A percentile compares a stretch with the other conserved stretches of the same genome.
phyloP scores from a whole-genome alignment of 2,888 invertebrate species.

The Pandemis heparana region DNA sequence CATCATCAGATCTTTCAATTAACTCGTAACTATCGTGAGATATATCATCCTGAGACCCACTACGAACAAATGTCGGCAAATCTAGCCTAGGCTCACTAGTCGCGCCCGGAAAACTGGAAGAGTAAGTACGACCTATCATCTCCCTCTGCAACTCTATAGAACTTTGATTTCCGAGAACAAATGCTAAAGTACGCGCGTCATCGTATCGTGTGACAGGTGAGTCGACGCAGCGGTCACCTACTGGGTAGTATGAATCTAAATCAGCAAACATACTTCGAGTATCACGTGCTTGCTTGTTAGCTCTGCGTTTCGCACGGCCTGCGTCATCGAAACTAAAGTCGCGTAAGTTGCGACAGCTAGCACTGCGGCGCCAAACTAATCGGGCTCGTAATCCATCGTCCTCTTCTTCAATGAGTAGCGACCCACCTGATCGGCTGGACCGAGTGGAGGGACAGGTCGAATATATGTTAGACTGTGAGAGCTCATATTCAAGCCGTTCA shows the following conservation, averaged over 20 bases:
- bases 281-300: constrained; percentile 67
- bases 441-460: constrained; percentile 78
- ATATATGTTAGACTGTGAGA: constrained; percentile 85
- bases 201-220: constrained; percentile 91
- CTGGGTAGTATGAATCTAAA: constrained; percentile 70
- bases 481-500: constrained; percentile 85
- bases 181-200: constrained; percentile 84
- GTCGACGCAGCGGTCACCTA: constrained; percentile 84
- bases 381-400: constrained; percentile 61
- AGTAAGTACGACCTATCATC: constrained; percentile 90
- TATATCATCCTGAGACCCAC: constrained; percentile 93
- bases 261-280: constrained; percentile 71
- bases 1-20: constrained; percentile 91
- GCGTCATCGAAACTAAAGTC: constrained; percentile 91
- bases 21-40: constrained; percentile 96
- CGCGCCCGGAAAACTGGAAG: constrained; percentile 94
- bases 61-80: constrained; percentile 87
- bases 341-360: constrained; percentile 93
- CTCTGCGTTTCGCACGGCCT: constrained; percentile 87
- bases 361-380: constrained; percentile 91
- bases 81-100: constrained; percentile 89
- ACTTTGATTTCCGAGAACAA: constrained; percentile 68
- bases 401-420: constrained; percentile 62
- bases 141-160: constrained; percentile 90
- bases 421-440: constrained; percentile 74